Base-by-base conservation (phyloP, 1,140 invertebrate genomes). In the Sarcophaga bullata region DNA sequence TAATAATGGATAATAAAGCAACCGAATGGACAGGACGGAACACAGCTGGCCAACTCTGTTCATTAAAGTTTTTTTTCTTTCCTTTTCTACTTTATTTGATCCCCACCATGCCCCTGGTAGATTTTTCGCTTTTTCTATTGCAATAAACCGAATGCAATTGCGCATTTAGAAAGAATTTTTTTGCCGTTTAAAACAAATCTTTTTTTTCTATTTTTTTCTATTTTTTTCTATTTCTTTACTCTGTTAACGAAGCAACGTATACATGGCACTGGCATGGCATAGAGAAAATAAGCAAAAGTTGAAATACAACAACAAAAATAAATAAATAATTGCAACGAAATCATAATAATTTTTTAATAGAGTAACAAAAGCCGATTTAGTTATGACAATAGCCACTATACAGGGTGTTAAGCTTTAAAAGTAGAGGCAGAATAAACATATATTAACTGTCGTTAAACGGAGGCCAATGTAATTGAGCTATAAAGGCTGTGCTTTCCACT, bases 91-190 rank as follows among this genome's bases (percentile, higher is more conserved):
- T 48, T 37, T 37, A 37, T 37, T 17, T 19, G 75, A 76, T 82
- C 83, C 81, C 58, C 73, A 82, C 83, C 81, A 54, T 72, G 82
- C 80, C 25, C 25, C 25, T 37, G 25, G n/a, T n/a, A n/a, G 80
- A 47, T n/a, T 68, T 19, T 80, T 50, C 82, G 83, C 49, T 76
- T 81, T 52, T 37, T 78, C 37, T 73, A 52, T 37, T 4, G 25
- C 25, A 37, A 58, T 47, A 54, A 82, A 78, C 78, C 72, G 52
- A 58, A 46, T 50, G 83, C 37, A 81, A 80, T 82, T 80, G 80
- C 62, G 62, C 62, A 68, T 68, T 68, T 68, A 68, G 19, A n/a
- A 84, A 85, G 81, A 81, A 83, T 84, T 84, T 84, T 84, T 84
- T 81, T 82, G 15, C 80, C 82, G 78, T 85, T 84, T n/a, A n/a